phyloP scores from a whole-genome alignment of 2,797 vertebrate genomes.

The Hippopotamyrus pictus region DNA sequence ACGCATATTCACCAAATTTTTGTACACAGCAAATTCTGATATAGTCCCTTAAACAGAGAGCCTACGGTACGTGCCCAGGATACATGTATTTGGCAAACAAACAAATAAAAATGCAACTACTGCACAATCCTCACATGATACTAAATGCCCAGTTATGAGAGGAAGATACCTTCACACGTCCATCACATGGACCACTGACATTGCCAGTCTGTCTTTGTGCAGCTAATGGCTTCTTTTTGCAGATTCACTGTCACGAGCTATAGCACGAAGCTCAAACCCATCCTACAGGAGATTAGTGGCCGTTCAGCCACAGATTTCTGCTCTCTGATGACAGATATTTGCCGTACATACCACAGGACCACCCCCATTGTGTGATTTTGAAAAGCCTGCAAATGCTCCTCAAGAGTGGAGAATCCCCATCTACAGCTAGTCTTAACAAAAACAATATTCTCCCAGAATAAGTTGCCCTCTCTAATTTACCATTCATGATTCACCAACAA shows the following conservation, averaged over 20 bases:
- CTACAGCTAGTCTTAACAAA: neutral
- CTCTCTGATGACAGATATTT: neutral
- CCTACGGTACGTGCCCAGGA: neutral
- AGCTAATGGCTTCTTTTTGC: neutral
- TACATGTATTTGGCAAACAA: neutral
- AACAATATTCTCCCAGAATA: neutral
- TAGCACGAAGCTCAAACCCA: neutral
- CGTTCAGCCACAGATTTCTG: neutral
- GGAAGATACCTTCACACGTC: neutral
- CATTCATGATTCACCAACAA: conserved; percentile 10
- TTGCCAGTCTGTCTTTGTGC: neutral
- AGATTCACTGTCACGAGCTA: neutral
- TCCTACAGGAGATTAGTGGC: neutral
- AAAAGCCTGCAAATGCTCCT: neutral
- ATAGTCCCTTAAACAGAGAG: neutral
- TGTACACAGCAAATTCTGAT: neutral
- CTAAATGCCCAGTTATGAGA: neutral
- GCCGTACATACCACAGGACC: neutral
- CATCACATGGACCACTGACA: neutral
- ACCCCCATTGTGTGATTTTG: neutral
- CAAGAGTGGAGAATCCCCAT: conserved; percentile 8
- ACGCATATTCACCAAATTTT: neutral
- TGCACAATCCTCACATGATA: neutral
- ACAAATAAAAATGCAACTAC: neutral
- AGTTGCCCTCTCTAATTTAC: neutral